Conservation (phyloP, 2,797 vertebrate genomes). For the Rhinichthys osculus region DNA sequence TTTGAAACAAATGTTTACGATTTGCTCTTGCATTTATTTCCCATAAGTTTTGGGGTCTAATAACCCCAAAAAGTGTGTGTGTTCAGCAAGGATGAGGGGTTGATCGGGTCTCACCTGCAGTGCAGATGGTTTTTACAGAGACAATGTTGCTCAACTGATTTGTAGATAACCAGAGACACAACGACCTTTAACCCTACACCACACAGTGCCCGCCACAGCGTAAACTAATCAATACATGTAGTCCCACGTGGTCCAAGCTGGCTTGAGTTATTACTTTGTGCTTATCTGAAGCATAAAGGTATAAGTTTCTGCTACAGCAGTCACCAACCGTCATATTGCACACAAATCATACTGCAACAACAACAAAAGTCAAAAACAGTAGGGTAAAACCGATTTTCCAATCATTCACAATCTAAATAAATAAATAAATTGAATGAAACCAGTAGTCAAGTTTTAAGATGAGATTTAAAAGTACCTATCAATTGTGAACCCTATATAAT, state of each 20-base stretch:
- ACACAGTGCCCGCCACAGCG: slow-evolving; percentile 70
- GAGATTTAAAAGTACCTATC: not conserved
- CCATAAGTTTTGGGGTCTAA: not conserved
- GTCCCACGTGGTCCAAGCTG: slow-evolving; percentile 62
- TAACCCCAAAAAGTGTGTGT: not conserved
- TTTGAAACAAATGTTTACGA: not conserved
- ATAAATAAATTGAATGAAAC: not conserved
- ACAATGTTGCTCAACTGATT: slow-evolving; percentile 68
- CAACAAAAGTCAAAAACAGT: not conserved
- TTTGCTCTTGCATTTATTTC: not conserved
- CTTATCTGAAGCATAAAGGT: slow-evolving; percentile 11
- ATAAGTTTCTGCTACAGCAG: not conserved
- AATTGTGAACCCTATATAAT: not conserved
- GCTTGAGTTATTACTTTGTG: slow-evolving; percentile 60
- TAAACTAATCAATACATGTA: slow-evolving; percentile 75
- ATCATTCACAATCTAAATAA: not conserved
- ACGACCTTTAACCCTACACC: slow-evolving; percentile 71
- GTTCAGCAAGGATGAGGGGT: not conserved
- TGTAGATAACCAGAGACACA: slow-evolving; percentile 71
- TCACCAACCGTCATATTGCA: not conserved
- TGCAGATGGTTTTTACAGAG: slow-evolving; percentile 76
- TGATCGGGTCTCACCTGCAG: slow-evolving; percentile 64
- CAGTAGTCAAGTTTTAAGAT: not conserved
- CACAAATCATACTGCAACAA: not conserved
- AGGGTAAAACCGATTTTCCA: not conserved